phyloP scores from a whole-genome alignment of 2,113 vertebrate species.

The Myrmecobius fasciatus region DNA sequence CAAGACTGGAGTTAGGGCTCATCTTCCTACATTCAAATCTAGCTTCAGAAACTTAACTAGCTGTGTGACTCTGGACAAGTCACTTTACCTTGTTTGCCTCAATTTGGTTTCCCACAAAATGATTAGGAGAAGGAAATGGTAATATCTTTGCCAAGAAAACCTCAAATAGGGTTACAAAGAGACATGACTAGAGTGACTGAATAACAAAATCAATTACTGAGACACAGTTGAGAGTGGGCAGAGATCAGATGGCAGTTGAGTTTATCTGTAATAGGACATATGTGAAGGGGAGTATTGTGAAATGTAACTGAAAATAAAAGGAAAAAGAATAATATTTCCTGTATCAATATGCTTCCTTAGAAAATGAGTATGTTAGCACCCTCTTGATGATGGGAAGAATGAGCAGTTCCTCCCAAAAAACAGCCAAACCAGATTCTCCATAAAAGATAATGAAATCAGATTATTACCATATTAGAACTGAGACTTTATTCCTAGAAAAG shows the following conservation, averaged over 20 bases:
- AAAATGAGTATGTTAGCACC: background rate
- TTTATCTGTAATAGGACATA: background rate
- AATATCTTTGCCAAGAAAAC: background rate
- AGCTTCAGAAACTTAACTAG: background rate
- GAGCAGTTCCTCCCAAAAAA: background rate
- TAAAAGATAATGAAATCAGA: background rate
- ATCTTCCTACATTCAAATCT: background rate
- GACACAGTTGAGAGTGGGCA: background rate
- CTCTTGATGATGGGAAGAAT: background rate
- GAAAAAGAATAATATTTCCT: background rate
- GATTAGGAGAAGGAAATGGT: background rate
- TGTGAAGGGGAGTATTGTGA: background rate
- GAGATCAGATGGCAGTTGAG: background rate
- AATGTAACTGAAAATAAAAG: background rate
- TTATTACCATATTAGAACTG: background rate
- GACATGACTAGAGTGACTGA: background rate
- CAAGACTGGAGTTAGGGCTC: background rate
- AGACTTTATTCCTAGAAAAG: background rate
- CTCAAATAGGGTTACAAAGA: background rate
- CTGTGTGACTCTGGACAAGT: background rate
- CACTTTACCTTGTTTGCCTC: background rate
- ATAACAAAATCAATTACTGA: background rate
- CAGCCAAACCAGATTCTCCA: background rate
- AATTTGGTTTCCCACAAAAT: background rate
- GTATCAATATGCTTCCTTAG: background rate